Base-by-base conservation (phyloP, 2,113 vertebrate genomes). In the Menidia beryllina region DNA sequence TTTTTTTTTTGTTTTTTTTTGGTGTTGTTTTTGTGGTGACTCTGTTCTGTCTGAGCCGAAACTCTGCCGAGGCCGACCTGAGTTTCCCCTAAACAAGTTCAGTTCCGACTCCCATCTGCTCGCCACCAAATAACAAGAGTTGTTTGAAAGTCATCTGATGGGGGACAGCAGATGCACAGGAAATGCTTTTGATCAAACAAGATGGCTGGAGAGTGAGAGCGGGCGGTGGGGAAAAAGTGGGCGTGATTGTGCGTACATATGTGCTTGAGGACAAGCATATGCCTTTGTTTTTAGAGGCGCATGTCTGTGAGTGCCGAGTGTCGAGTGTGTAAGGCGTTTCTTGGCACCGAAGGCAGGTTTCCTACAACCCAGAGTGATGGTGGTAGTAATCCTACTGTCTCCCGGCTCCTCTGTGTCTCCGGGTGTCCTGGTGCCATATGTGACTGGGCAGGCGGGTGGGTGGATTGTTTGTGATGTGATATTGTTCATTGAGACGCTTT, bases 401-500 rank as follows among this genome's bases (percentile, higher is more conserved):
- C 81, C 74, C 4, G 88, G 88, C 88, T 90, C 90, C 90, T 75
- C 96, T 93, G 93, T 95, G 89, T 93, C 94, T 95, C 94, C 89
- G 94, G 92, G 93, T 91, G 93, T 79, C 82, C 94, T 94, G 94
- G 94, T 88, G 94, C 96, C 96, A 97, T 94, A 95, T 97, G 95
- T 95, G 88, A 86, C 56, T 62, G 75, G 61, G 75, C 73, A 81
- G 74, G 53, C 78, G 79, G 75, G 76, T 5, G 56, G 69, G 71
- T n/a, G 72, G 93, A 91, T 95, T 96, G 95, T 95, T 95, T 95
- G 95, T 90, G 94, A 95, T 94, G 94, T 95, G 94, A 96, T 95
- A 95, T 94, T 93, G 78, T 93, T 91, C 86, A 75, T 79, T 93
- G 85, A 91, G 90, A 93, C 89, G 95, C 94, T 94, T 94, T 61